Evolutionary conservation across 2,888 invertebrate genomes (phyloP).

Genomic region (Drosophila mercatorum): DNA sequence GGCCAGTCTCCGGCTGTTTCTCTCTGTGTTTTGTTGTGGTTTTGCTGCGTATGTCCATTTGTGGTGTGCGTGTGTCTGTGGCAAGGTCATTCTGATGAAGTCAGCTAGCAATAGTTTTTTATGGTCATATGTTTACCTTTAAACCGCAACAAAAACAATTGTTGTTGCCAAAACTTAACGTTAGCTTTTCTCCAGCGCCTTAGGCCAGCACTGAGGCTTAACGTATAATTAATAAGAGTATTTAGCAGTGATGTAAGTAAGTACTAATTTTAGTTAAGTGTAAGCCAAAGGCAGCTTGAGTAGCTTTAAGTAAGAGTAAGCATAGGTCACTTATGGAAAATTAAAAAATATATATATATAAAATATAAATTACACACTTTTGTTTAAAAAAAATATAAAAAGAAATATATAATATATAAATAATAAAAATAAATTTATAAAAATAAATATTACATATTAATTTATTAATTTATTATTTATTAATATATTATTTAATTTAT

Average conservation of each 20-base stretch:
- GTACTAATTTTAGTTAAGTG: neutral
- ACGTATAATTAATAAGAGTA: neutral
- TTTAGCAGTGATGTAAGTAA: neutral
- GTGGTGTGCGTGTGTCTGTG: constrained; percentile 22
- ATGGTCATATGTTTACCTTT: constrained; percentile 37
- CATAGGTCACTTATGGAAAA: no score
- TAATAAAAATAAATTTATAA: no score
- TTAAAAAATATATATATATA: no score
- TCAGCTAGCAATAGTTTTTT: constrained; percentile 43
- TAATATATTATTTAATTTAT: no score
- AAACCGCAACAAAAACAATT: constrained; percentile 39
- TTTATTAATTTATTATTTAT: no score
- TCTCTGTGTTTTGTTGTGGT: constrained; percentile 28
- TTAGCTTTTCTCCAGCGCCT: neutral
- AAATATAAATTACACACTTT: no score
- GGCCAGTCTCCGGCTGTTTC: constrained; percentile 48
- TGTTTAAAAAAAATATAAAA: no score
- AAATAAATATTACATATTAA: no score
- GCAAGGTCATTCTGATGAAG: constrained; percentile 58
- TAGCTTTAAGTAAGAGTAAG: no score
- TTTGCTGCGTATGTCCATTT: constrained; percentile 38
- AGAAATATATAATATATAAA: no score
- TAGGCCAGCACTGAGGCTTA: neutral
- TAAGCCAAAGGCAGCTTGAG: neutral
- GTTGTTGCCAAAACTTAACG: constrained; percentile 14